Percentiles rank a stretch among this genome's conserved stretches.
phyloP scores from a whole-genome alignment of 2,888 invertebrate species.

The Coenonympha glycerion region DNA sequence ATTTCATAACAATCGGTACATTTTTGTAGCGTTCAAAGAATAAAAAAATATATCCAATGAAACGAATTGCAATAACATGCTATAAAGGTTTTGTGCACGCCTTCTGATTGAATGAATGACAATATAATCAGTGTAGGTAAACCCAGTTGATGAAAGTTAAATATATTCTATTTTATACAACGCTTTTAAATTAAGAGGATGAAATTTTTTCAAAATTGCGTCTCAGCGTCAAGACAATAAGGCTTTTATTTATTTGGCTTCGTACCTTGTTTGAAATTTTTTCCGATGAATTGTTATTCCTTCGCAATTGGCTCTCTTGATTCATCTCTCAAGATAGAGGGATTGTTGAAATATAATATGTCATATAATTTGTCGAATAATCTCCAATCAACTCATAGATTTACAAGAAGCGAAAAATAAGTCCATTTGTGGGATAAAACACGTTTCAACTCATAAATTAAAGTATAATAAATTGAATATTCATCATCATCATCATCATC shows the following conservation, averaged over 20 bases:
- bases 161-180: conserved; percentile 18
- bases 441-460: too few species aligned
- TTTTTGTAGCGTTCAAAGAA: too few species aligned
- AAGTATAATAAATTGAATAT: too few species aligned
- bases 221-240: neutral
- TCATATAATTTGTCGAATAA: neutral
- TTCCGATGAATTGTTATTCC: conserved; percentile 35
- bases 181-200: neutral
- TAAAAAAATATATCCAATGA: too few species aligned
- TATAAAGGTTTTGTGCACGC: too few species aligned
- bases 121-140: too few species aligned
- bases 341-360: neutral
- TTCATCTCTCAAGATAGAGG: conserved; percentile 31
- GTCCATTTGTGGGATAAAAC: neutral
- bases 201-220: conserved; percentile 1
- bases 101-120: too few species aligned
- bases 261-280: conserved; percentile 30
- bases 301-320: conserved; percentile 39
- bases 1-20: too few species aligned
- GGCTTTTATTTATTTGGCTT: conserved; percentile 1
- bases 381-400: neutral
- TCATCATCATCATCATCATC: too few species aligned
- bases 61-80: too few species aligned
- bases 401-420: neutral
- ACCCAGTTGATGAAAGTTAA: conserved; percentile 11